Base-by-base conservation (phyloP, 2,888 invertebrate species). In the Halictus ligatus region DNA sequence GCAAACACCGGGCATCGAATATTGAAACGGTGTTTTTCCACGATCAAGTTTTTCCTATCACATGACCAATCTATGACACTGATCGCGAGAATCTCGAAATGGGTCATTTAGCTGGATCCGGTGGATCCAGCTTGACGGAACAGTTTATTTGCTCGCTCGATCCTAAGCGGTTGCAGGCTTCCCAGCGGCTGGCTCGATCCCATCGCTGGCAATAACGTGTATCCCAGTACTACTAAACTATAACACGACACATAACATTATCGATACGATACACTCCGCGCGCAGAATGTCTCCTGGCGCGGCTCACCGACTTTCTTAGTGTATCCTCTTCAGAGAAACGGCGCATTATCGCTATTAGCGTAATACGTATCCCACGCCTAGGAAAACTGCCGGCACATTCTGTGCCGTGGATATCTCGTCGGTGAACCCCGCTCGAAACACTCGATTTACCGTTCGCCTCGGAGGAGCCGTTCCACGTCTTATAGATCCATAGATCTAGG, bases 281-380 rank as follows among this genome's bases (percentile, higher is more conserved):
- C 75, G 80, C 64, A 43, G 74, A 83, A 76, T 86, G 84, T 90
- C 89, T 80, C 84, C 78, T 79, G 77, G 81, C 72, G 81, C 76
- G 71, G 78, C 71, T 84, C 69, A 80, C 78, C 73, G 81, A 83
- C 87, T 87, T 92, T 90, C 83, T 84, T 87, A 87, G 85, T 58
- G 58, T 80, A 85, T 83, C 89, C 88, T 90, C 54, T 89, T 81
- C 89, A 82, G 78, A 89, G 91, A 91, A 92, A 90, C 91, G 89
- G 87, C 83, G 90, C 87, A 92, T 93, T 94, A 94, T 93, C 92
- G 92, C 92, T 90, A 94, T 94, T 94, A 94, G 89, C 87, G 90
- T 92, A 93, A 93, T 92, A 91, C 91, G 91, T 91, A 90, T 83
- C 86, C 83, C 81, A 81, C 81, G 81, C 72, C 78, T 77, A 72